phyloP scores from a whole-genome alignment of 2,888 invertebrate species.

The Heliconius erato region DNA sequence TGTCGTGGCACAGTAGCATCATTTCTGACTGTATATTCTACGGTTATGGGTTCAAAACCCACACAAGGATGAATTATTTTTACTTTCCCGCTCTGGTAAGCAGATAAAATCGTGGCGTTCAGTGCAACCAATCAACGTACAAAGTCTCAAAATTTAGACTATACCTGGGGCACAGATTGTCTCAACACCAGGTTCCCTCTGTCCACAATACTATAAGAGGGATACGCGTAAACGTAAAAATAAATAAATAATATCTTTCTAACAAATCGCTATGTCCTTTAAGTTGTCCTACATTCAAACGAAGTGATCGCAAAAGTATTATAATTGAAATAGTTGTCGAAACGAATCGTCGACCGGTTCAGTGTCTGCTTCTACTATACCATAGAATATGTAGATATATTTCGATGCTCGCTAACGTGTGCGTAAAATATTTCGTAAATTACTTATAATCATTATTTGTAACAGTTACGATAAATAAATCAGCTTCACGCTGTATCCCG shows the following conservation, averaged over 20 bases:
- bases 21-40: too few relatives aligned
- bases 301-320: constrained; percentile 51
- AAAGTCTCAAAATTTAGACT: neutral
- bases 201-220: neutral
- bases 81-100: neutral
- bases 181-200: neutral
- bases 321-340: constrained; percentile 55
- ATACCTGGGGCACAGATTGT: neutral
- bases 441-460: neutral
- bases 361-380: constrained; percentile 25
- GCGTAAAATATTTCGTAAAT: neutral
- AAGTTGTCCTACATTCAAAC: constrained; percentile 4
- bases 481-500: too few relatives aligned
- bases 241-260: too few relatives aligned
- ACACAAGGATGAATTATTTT: neutral
- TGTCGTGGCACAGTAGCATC: too few relatives aligned
- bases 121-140: too few relatives aligned
- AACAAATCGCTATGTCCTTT: constrained; percentile 9
- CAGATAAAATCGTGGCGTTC: neutral
- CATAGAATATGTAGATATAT: constrained; percentile 7
- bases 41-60: too few relatives aligned
- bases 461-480: neutral
- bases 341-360: constrained; percentile 52
- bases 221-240: neutral
- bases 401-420: constrained; percentile 31